Evolutionary conservation across 2,113 vertebrate species (phyloP).

Genomic region (Phoenicopterus ruber): DNA sequence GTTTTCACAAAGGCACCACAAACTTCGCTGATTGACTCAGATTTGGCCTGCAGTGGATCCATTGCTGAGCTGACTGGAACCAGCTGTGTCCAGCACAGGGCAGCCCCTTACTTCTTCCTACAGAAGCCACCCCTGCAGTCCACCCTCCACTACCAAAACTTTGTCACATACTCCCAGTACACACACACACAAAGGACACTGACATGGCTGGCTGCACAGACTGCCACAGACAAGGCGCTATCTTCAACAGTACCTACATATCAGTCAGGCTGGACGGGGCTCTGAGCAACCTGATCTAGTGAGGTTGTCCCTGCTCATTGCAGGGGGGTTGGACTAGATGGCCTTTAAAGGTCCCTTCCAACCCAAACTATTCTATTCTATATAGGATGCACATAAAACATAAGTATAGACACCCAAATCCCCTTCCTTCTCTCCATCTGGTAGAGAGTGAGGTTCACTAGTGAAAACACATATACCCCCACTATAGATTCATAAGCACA

Average conservation of each 20-base stretch:
- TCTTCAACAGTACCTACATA: neutral
- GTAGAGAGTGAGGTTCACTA: neutral
- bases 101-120: neutral
- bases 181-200: fast-evolving
- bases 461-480: neutral
- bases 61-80: no score
- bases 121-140: neutral
- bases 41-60: no score
- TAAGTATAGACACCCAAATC: no score
- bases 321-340: no score
- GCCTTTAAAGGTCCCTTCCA: no score
- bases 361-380: no score
- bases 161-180: neutral
- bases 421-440: neutral
- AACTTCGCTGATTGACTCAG: no score
- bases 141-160: neutral
- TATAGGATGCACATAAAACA: no score
- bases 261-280: no score
- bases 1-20: no score
- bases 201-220: neutral
- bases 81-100: neutral
- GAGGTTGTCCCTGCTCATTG: no score
- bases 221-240: neutral
- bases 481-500: neutral
- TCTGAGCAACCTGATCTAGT: no score